Evolutionary conservation across 1,140 invertebrate genomes (phyloP).

Genomic region (Chlorops oryzae): DNA sequence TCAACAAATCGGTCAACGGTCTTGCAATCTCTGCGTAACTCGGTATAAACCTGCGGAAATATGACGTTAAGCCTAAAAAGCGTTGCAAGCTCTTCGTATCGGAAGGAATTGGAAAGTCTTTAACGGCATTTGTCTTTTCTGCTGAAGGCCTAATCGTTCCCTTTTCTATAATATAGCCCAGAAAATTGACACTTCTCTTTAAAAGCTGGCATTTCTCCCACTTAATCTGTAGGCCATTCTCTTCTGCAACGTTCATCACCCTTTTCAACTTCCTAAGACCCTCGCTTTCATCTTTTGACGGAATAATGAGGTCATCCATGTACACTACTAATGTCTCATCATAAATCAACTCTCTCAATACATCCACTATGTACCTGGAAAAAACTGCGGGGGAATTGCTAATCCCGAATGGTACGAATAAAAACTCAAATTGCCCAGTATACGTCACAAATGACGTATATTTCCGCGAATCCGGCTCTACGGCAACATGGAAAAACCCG

Average conservation of each 20-base stretch:
- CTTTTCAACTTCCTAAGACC: not conserved
- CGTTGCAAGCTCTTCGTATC: too few species aligned
- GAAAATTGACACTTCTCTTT: slow-evolving; percentile 4
- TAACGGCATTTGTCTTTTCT: slow-evolving; percentile 28
- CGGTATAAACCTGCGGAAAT: slow-evolving; percentile 29
- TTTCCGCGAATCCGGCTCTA: not conserved
- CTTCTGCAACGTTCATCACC: slow-evolving; percentile 3
- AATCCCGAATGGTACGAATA: not conserved
- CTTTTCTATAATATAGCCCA: slow-evolving; percentile 11
- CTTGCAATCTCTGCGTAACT: slow-evolving; percentile 23
- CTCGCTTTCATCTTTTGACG: not conserved
- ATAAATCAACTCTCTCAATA: not conserved
- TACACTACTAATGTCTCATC: slow-evolving; percentile 1
- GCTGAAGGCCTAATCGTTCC: slow-evolving; percentile 25
- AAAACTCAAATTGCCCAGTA: slow-evolving; percentile 8
- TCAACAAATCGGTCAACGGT: slow-evolving; percentile 19
- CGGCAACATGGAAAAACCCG: slow-evolving; percentile 8
- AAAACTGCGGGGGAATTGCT: slow-evolving; percentile 9
- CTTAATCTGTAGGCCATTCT: slow-evolving; percentile 1
- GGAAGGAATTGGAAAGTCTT: too few species aligned
- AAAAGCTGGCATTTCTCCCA: slow-evolving; percentile 14
- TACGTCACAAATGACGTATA: slow-evolving; percentile 6
- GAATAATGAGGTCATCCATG: slow-evolving; percentile 10
- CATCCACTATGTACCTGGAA: not conserved
- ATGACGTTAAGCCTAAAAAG: too few species aligned